Evolutionary conservation across 2,888 invertebrate species (phyloP).

Genomic region (Macrosoma leucophasiata): DNA sequence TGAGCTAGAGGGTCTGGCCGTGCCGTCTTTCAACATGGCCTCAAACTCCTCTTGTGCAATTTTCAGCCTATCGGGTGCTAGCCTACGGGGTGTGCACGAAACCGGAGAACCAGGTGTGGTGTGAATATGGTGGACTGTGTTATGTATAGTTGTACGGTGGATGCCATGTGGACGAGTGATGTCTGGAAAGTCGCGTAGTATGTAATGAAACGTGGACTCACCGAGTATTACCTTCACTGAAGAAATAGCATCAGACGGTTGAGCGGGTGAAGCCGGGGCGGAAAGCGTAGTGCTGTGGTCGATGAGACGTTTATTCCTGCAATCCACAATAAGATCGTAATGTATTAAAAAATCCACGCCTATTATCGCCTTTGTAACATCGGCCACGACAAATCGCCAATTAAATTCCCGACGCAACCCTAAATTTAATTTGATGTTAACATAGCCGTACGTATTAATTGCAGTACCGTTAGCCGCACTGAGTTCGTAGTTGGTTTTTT

Average conservation of each 20-base stretch:
- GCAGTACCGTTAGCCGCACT: slow-evolving; percentile 1
- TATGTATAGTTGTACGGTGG: slow-evolving; percentile 3
- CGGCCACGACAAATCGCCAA: slow-evolving; percentile 1
- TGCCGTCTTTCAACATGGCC: slow-evolving; percentile 2
- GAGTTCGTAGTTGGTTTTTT: neutral
- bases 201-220: slow-evolving; percentile 3
- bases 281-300: slow-evolving; percentile 1
- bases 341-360: slow-evolving; percentile 3
- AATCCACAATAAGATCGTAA: slow-evolving; percentile 1
- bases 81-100: slow-evolving; percentile 1
- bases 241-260: slow-evolving; percentile 2
- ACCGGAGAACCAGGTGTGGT: slow-evolving; percentile 4
- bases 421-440: slow-evolving; percentile 1
- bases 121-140: slow-evolving; percentile 2
- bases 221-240: slow-evolving; percentile 6
- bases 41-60: too few relatives aligned
- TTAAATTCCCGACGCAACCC: slow-evolving; percentile 1
- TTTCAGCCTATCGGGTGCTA: slow-evolving; percentile 1
- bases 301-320: slow-evolving; percentile 1
- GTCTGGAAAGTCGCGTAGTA: slow-evolving; percentile 5
- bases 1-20: slow-evolving; percentile 8
- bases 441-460: slow-evolving; percentile 2
- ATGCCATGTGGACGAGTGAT: slow-evolving; percentile 4
- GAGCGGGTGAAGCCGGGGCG: slow-evolving; percentile 2
- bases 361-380: slow-evolving; percentile 4